Evolutionary conservation across 2,797 vertebrate species (phyloP).

Genomic region (Serranus cabrilla): DNA sequence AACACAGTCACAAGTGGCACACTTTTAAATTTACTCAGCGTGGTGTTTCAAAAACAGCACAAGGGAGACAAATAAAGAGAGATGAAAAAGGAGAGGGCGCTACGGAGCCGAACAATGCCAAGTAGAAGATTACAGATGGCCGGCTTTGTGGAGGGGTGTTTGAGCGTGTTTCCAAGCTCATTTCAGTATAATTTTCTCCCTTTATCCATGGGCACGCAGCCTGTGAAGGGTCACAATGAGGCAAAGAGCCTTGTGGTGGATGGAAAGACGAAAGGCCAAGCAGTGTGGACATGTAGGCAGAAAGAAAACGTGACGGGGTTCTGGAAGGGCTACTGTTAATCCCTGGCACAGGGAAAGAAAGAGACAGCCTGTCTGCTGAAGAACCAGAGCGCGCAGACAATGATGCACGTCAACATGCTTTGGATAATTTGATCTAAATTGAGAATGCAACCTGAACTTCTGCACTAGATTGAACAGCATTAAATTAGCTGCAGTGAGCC

Average conservation of each 20-base stretch:
- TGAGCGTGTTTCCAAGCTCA: constrained; percentile 59
- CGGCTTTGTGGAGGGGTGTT: constrained; percentile 48
- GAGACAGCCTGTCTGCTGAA: not conserved
- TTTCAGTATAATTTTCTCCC: constrained; percentile 64
- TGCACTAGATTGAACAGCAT: not conserved
- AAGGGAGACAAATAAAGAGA: constrained; percentile 14
- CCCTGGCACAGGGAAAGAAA: constrained; percentile 38
- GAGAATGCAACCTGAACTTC: constrained; percentile 13
- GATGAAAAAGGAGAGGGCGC: constrained; percentile 15
- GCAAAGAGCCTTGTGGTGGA: constrained; percentile 31
- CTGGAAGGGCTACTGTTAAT: constrained; percentile 50
- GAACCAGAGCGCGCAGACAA: constrained; percentile 7
- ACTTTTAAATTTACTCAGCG: constrained; percentile 36
- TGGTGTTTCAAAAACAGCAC: constrained; percentile 21
- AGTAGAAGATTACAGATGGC: constrained; percentile 61
- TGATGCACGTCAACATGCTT: constrained; percentile 5
- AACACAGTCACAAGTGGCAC: constrained; percentile 38
- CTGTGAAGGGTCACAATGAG: constrained; percentile 43
- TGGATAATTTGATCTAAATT: constrained; percentile 22
- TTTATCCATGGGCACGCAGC: constrained; percentile 54
- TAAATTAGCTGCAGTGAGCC: constrained; percentile 24
- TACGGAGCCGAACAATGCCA: constrained; percentile 45
- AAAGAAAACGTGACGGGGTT: constrained; percentile 45
- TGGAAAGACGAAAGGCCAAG: constrained; percentile 31
- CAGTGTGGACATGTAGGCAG: constrained; percentile 32